These are phyloP conservation scores for Novumbra hubbsi DNA, from an alignment of 2,797 vertebrate genomes.

Conservation along the genomic window DNA sequence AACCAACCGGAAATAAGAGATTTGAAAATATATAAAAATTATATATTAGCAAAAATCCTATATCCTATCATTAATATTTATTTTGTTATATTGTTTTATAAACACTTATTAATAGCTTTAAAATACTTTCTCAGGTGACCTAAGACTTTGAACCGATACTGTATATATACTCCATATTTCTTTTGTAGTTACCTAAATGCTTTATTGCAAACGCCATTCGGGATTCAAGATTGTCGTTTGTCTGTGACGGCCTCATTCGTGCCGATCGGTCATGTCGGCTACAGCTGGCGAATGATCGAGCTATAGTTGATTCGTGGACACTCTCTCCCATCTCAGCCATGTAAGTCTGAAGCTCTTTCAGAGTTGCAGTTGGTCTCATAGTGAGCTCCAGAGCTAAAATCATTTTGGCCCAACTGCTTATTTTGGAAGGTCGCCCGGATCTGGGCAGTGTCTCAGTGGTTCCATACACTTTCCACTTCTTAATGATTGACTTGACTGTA, in stretches of 20 bases:
- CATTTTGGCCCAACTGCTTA: not conserved
- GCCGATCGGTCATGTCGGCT: not conserved
- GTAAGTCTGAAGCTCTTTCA: slow-evolving; percentile 9
- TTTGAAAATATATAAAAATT: no score
- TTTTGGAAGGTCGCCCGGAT: not conserved
- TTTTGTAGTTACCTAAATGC: not conserved
- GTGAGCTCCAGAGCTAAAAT: slow-evolving; percentile 1
- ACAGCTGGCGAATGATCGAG: not conserved
- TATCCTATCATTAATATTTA: no score
- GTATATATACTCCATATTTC: not conserved
- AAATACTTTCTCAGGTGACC: no score
- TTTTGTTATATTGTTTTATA: no score
- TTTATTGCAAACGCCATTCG: not conserved
- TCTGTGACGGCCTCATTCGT: not conserved
- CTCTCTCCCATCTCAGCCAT: slow-evolving; percentile 1
- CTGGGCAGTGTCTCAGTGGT: not conserved
- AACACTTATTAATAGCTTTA: no score
- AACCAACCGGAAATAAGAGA: no score
- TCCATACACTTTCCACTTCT: slow-evolving; percentile 5
- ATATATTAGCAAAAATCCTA: no score
- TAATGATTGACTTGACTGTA: slow-evolving; percentile 26
- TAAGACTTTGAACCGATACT: no score
- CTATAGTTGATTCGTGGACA: not conserved
- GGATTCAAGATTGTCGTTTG: not conserved
- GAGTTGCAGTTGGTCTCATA: slow-evolving; percentile 6